Evolutionary conservation across 2,888 invertebrate species (phyloP).

Genomic region (Lepidochrysops patricia): DNA sequence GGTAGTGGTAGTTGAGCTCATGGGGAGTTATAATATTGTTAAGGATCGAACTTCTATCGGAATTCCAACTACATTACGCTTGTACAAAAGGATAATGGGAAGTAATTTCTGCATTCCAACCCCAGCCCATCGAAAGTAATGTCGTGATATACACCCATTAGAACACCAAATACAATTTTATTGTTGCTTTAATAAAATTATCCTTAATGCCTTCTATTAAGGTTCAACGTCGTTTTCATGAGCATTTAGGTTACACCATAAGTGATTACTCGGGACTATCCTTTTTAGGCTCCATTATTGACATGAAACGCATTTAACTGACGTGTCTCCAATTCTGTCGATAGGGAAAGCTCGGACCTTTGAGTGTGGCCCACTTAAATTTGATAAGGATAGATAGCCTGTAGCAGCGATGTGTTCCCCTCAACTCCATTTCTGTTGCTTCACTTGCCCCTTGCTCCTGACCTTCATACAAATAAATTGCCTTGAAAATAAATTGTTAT

Average conservation of each 20-base stretch:
- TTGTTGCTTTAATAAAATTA: slow-evolving; percentile 13
- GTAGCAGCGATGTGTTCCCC: too few species aligned
- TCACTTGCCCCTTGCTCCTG: too few species aligned
- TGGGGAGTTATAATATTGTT: too few species aligned
- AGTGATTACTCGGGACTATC: slow-evolving; percentile 31
- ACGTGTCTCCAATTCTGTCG: slow-evolving; percentile 23
- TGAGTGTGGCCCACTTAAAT: neutral
- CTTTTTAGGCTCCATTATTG: slow-evolving; percentile 30
- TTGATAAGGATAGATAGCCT: neutral
- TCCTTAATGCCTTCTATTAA: slow-evolving; percentile 14
- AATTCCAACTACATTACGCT: neutral
- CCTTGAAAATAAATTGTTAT: too few species aligned
- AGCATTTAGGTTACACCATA: slow-evolving; percentile 26
- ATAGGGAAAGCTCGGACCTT: slow-evolving; percentile 19
- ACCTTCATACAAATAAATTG: too few species aligned
- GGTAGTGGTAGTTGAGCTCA: too few species aligned
- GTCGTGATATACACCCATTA: slow-evolving; percentile 28
- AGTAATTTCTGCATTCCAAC: slow-evolving; percentile 38
- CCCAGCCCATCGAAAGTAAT: slow-evolving; percentile 27
- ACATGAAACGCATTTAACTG: slow-evolving; percentile 24
- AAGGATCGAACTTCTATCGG: too few species aligned
- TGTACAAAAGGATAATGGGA: slow-evolving; percentile 34
- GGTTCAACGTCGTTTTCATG: slow-evolving; percentile 16
- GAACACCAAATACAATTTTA: slow-evolving; percentile 23
- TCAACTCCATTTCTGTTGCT: too few species aligned